Conservation (phyloP, 2,888 invertebrate species). For the Orthosia cruda region DNA sequence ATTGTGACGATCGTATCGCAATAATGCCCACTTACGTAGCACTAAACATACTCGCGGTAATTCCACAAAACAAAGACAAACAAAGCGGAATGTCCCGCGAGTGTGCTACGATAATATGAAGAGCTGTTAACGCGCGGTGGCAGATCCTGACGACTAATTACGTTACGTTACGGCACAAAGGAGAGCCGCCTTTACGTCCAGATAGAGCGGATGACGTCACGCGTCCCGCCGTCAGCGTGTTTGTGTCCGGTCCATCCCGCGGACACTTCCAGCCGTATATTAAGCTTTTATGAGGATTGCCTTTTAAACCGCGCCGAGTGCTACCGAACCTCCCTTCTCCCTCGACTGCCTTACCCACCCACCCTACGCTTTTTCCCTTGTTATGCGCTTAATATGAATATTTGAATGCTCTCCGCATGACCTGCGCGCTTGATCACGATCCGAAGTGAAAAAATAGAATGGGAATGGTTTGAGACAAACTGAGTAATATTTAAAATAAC, state of each 20-base stretch:
- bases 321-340: constrained; percentile 3
- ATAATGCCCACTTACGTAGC: background rate
- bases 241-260: constrained; percentile 50
- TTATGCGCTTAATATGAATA: constrained; percentile 70
- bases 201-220: constrained; percentile 45
- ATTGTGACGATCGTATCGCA: background rate
- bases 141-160: constrained; percentile 27
- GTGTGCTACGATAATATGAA: constrained; percentile 24
- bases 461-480: constrained; percentile 13
- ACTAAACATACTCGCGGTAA: background rate
- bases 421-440: constrained; percentile 43
- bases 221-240: background rate
- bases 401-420: constrained; percentile 61
- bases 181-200: constrained; percentile 17
- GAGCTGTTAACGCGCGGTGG: background rate
- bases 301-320: constrained; percentile 66
- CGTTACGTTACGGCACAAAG: constrained; percentile 39
- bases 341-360: constrained; percentile 22
- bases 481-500: background rate
- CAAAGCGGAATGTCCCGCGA: constrained; percentile 15
- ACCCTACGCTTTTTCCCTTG: constrained; percentile 60
- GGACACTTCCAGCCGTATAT: constrained; percentile 65
- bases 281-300: constrained; percentile 75
- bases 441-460: constrained; percentile 25
- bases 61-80: constrained; percentile 16